Evolutionary conservation across 2,888 invertebrate genomes (phyloP), one percentile per base, ranked within the genome.

Genomic region (Disparrhopalites patrizii): DNA sequence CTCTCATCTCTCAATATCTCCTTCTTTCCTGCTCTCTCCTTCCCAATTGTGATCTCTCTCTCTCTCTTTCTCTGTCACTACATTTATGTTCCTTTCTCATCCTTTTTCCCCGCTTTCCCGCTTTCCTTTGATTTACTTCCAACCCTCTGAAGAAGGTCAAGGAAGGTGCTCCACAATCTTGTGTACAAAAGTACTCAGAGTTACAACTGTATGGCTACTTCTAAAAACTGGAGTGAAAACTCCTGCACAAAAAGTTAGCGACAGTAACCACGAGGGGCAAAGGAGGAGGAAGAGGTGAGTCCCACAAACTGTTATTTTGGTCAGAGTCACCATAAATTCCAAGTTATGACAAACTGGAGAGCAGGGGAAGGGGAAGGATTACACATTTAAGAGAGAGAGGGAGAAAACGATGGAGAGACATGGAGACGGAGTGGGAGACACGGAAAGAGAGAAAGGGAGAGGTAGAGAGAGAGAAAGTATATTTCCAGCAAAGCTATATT

Each of bases 301-400:
- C 18, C 18, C 4, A 40, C n/a, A 40, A 40, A 40, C 40, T 40
- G 40, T 15, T 40, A 40, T 40, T 40, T 40, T 13, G 40, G 47
- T 47, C 47, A 23, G 23, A 47, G 47, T n/a, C 23, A 47, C 47
- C 23, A 47, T 47, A 23, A 47, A n/a, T 25, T 25, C 23, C 25
- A 25, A 47, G 23, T 47, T 47, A 47, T 47, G 47, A 47, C 47
- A 47, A 47, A 40, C 40, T 18, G n/a, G n/a, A 40, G 40, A 18
- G 40, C 40, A 40, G 15, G 40, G 40, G 18, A 40, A 40, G n/a
- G n/a, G n/a, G n/a, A n/a, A n/a, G n/a, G n/a, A n/a, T 40, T 18
- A 15, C 47, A 8, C 47, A n/a, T 23, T 3, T 25, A 47, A n/a
- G n/a, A n/a, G 8, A 43, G 15, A 43, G 43, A 18, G 40, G 13